Base-by-base conservation (phyloP, 2,113 vertebrate genomes). In the Donacobius atricapilla region DNA sequence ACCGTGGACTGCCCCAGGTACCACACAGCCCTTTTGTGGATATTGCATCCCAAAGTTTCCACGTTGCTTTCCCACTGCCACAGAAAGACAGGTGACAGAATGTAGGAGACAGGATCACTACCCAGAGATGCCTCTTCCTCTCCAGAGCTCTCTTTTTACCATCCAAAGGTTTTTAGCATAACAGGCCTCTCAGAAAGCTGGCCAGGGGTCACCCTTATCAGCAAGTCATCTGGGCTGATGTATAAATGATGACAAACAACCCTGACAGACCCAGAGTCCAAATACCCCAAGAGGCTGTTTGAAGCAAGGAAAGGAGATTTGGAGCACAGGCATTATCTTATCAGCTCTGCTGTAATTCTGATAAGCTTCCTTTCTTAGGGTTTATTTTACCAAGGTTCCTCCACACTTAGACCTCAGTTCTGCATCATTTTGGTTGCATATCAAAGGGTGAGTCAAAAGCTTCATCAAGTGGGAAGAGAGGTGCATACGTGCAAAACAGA, bases 361-460 rank as follows among this genome's bases (percentile, higher is more conserved):
- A 27, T 69, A 87, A 75, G 33, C 13, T 87, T 51, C 33, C 8
- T 54, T 83, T 83, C 82, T 79, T 39, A 25, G 7, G 39, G 22
- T 30, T 91, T 90, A 33, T 77, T 85, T 84, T n/a, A 66, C 25
- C 57, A 87, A 57, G 27, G 7, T 61, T 71, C 61, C 76, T 51
- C 35, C 50, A 33, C 10, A 20, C 33, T 84, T 22, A 71, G 35
- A 42, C 9, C 44, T 63, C 61, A 53, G 28, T 48, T 64, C 56
- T 87, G 54, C 30, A 63, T 28, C 15, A 27, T 44, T 91, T 63
- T 91, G 21, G 28, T 64, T 89, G 60, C 56, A 79, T 75, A 81
- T 84, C 93, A 93, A 83, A 96, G 90, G 56, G 7, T 24, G 73
- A 82, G 69, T 72, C 83, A 82, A 84, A 89, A 82, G 35, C 56